Evolutionary conservation across 2,113 vertebrate genomes (phyloP).

Genomic region (Prionailurus viverrinus): DNA sequence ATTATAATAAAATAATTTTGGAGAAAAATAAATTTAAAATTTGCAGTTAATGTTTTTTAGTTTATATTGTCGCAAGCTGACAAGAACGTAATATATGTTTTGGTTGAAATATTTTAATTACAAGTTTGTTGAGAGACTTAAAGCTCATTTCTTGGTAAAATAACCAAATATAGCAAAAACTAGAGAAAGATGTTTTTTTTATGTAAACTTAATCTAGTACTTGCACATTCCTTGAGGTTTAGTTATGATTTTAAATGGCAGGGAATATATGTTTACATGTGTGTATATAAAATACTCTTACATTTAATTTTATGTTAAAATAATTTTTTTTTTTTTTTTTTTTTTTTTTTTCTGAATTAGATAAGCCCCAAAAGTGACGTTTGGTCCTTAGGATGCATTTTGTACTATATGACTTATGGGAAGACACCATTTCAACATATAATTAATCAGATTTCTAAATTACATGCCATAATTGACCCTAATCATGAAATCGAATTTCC

Average conservation of each 20-base stretch:
- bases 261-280: not conserved
- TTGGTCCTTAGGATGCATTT: conserved; percentile 98
- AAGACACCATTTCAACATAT: conserved; percentile 98
- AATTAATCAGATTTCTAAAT: conserved; percentile 95
- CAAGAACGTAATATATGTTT: conserved; percentile 45
- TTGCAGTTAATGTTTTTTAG: not conserved
- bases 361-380: conserved; percentile 98
- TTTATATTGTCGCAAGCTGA: conserved; percentile 25
- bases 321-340: not conserved
- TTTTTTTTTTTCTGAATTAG: conserved; percentile 84
- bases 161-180: conserved; percentile 30
- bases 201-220: not conserved
- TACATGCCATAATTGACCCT: conserved; percentile 96
- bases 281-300: not conserved
- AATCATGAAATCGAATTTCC: conserved; percentile 94
- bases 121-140: conserved; percentile 54
- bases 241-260: conserved; percentile 37
- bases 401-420: conserved; percentile 98
- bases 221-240: not conserved
- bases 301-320: conserved; percentile 44
- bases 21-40: conserved; percentile 26
- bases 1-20: not conserved
- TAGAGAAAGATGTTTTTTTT: conserved; percentile 37
- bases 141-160: not conserved
- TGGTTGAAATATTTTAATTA: conserved; percentile 48